Percentiles rank a stretch among this genome's conserved stretches.
phyloP scores from a whole-genome alignment of 2,888 invertebrate species.

The Melitaea athalia region DNA sequence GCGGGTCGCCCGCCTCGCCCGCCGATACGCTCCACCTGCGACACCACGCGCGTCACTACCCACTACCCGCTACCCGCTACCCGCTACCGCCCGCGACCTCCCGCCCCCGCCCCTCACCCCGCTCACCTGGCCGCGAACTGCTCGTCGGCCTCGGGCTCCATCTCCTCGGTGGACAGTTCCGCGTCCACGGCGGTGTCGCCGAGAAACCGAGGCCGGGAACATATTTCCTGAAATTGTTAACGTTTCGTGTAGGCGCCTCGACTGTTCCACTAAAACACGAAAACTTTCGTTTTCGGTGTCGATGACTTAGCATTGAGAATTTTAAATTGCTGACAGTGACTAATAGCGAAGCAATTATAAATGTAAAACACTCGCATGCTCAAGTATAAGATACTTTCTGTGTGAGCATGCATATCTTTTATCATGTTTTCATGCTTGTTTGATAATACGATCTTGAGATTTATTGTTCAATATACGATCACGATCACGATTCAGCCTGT shows the following conservation, averaged over 20 bases:
- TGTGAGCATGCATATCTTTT: too few species aligned
- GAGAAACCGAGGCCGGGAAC: constrained; percentile 83
- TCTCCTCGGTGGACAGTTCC: constrained; percentile 22
- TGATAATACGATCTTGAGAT: too few species aligned
- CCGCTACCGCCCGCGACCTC: not conserved
- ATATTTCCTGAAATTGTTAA: constrained; percentile 81
- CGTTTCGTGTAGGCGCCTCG: not conserved
- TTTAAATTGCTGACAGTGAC: too few species aligned
- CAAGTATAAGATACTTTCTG: too few species aligned
- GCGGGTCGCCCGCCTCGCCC: constrained; percentile 47
- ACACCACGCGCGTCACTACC: not conserved
- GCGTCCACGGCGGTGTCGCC: constrained; percentile 48
- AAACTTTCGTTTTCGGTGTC: too few species aligned
- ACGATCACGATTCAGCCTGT: too few species aligned
- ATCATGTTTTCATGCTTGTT: too few species aligned
- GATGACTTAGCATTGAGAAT: too few species aligned
- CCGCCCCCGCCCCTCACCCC: not conserved
- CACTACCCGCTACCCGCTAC: too few species aligned
- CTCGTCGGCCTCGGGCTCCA: constrained; percentile 30
- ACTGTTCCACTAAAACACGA: not conserved
- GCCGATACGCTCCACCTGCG: constrained; percentile 42
- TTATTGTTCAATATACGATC: too few species aligned
- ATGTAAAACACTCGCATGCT: too few species aligned
- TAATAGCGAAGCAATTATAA: too few species aligned
- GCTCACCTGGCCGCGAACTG: constrained; percentile 33